Evolutionary conservation across 1,140 invertebrate genomes (phyloP).

Genomic region (Eumeta japonica): DNA sequence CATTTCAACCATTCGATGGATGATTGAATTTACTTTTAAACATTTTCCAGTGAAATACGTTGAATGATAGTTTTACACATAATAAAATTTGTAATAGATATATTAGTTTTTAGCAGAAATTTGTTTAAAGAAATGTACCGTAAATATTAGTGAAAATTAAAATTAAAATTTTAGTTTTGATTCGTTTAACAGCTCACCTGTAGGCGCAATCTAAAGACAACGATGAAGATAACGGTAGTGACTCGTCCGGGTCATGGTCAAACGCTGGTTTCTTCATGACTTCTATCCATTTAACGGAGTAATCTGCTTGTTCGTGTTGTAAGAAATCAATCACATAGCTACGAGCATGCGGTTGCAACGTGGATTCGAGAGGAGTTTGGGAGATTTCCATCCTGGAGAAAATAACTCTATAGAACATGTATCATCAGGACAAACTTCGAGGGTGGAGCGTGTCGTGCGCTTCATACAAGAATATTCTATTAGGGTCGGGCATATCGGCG

Average conservation of each 20-base stretch:
- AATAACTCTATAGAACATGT: conserved; percentile 66
- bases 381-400: conserved; percentile 71
- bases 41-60: no score
- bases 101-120: no score
- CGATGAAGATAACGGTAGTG: conserved; percentile 61
- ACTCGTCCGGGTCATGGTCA: conserved; percentile 52
- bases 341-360: conserved; percentile 61
- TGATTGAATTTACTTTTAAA: no score
- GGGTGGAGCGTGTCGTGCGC: conserved; percentile 61
- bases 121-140: no score
- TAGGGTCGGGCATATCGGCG: conserved; percentile 67
- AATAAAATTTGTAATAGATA: no score
- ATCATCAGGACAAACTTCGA: conserved; percentile 66
- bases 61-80: no score
- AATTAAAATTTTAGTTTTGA: no score
- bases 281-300: conserved; percentile 76
- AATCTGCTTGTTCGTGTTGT: conserved; percentile 68
- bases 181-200: conserved; percentile 65
- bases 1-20: no score
- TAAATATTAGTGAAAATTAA: conserved; percentile 3
- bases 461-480: conserved; percentile 72
- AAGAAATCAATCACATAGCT: conserved; percentile 73
- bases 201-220: conserved; percentile 67
- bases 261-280: conserved; percentile 68
- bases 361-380: conserved; percentile 48